A percentile compares a stretch with the other conserved stretches of the same genome.
phyloP scores from a whole-genome alignment of 2,113 vertebrate genomes.

The Galemys pyrenaicus region DNA sequence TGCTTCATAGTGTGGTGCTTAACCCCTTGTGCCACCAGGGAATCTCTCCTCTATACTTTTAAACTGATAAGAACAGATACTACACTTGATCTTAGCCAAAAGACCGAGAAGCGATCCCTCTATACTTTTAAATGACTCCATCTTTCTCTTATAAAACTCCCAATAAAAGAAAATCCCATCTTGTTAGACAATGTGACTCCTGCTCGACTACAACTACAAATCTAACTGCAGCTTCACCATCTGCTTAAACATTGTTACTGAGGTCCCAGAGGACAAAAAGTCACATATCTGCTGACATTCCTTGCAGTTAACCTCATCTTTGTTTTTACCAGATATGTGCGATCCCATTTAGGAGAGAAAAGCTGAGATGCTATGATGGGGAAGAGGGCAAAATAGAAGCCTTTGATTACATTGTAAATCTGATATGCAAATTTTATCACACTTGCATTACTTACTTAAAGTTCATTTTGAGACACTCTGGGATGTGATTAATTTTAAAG shows the following conservation, averaged over 20 bases:
- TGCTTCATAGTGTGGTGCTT: too few species aligned
- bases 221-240: neutral
- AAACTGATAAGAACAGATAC: too few species aligned
- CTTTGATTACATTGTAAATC: neutral
- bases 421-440: conserved; percentile 59
- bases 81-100: too few species aligned
- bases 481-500: conserved; percentile 69
- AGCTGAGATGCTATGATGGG: neutral
- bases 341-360: neutral
- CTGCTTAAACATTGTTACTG: neutral
- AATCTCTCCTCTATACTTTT: too few species aligned
- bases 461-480: conserved; percentile 58
- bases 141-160: neutral
- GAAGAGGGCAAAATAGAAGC: neutral
- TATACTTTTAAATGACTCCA: neutral
- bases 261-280: neutral
- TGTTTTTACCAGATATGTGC: neutral
- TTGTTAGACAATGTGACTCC: neutral
- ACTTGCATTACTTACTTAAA: conserved; percentile 48
- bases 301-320: neutral
- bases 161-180: neutral
- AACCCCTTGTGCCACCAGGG: too few species aligned
- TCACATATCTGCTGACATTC: neutral
- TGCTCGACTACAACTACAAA: neutral
- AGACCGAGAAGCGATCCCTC: too few species aligned